Percentiles rank a stretch among this genome's conserved stretches.
These are phyloP conservation scores for Drosophila lutescens DNA, from an alignment of 2,888 invertebrate species.

Conservation along the genomic window DNA sequence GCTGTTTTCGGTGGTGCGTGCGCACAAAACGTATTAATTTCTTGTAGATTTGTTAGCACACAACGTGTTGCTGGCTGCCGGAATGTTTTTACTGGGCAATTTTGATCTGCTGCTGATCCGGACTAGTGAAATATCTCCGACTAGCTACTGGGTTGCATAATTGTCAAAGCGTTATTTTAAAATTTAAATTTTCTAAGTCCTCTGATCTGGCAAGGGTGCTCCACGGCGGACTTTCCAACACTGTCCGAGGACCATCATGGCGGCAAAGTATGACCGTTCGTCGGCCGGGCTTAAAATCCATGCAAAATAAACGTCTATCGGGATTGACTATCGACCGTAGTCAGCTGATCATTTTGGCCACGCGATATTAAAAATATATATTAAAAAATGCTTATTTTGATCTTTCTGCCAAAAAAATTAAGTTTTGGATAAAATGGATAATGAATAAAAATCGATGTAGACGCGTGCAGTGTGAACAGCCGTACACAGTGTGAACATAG, in stretches of 20 bases:
- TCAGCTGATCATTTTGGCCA: no score
- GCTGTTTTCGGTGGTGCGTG: neutral
- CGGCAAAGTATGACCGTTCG: no score
- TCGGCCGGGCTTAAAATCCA: no score
- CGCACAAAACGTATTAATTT: conserved; percentile 40
- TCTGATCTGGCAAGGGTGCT: conserved; percentile 7
- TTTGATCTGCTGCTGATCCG: conserved; percentile 47
- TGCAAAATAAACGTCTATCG: no score
- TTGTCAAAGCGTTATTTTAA: neutral
- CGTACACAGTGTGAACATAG: neutral
- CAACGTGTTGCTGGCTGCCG: conserved; percentile 70
- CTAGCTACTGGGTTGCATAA: conserved; percentile 57
- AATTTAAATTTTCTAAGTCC: conserved; percentile 1
- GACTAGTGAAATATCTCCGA: conserved; percentile 38
- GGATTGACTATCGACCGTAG: no score
- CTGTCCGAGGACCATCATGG: neutral
- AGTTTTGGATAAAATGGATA: no score
- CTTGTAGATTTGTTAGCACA: conserved; percentile 51
- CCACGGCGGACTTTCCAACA: neutral
- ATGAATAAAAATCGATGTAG: no score
- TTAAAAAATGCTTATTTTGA: no score
- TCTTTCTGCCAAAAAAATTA: no score
- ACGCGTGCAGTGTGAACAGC: neutral
- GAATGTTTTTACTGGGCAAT: conserved; percentile 66
- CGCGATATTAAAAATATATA: no score